phyloP scores from a whole-genome alignment of 2,797 vertebrate genomes.

The Triplophysa yarkandensis region DNA sequence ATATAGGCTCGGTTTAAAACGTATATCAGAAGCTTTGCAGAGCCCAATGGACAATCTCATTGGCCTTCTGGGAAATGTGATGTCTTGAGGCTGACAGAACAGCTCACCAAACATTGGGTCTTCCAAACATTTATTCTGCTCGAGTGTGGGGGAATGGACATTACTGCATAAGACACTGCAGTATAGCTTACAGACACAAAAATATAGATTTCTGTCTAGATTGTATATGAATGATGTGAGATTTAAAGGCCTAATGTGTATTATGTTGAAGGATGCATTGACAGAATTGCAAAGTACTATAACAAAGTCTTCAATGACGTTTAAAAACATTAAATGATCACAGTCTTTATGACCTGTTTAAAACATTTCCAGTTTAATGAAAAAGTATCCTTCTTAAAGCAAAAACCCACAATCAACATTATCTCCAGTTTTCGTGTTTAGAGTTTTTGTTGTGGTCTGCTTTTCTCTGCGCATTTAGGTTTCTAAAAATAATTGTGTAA shows the following conservation, averaged over 20 bases:
- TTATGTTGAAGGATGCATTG: too few species aligned
- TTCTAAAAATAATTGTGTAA: neutral
- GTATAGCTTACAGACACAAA: neutral
- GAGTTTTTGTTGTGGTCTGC: neutral
- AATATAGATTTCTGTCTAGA: too few species aligned
- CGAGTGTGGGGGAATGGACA: neutral
- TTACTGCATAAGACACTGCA: neutral
- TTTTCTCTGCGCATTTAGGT: neutral
- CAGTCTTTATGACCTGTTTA: too few species aligned
- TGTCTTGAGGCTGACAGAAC: conserved; percentile 11
- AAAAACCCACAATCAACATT: neutral
- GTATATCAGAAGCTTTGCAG: conserved; percentile 1
- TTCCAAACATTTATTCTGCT: conserved; percentile 16
- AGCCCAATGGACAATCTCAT: conserved; percentile 17
- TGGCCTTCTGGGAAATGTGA: conserved; percentile 32
- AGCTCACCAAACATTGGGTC: conserved; percentile 19
- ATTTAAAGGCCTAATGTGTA: too few species aligned
- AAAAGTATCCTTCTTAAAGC: neutral
- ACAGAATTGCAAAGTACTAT: too few species aligned
- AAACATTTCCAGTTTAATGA: too few species aligned
- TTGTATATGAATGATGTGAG: too few species aligned
- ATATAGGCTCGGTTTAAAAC: conserved; percentile 13
- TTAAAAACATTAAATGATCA: neutral
- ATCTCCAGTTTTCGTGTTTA: neutral
- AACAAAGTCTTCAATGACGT: too few species aligned